phyloP scores from a whole-genome alignment of 2,888 invertebrate genomes.

The Drosophila phalerata region DNA sequence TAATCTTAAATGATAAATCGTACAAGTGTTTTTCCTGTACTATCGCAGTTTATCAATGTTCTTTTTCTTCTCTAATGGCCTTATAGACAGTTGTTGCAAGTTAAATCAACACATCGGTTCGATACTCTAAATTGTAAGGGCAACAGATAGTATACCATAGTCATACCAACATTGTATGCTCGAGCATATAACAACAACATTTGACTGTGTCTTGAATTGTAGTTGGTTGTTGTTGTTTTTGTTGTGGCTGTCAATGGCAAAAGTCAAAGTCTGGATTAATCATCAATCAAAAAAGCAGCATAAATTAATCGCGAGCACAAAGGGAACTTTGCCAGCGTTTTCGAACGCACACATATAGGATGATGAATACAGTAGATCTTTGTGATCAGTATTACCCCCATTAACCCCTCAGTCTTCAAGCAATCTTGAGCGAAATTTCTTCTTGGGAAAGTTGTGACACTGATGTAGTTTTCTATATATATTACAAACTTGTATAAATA shows the following conservation, averaged over 20 bases:
- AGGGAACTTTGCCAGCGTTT: slow-evolving; percentile 16
- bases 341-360: neutral
- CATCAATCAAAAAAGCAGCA: slow-evolving; percentile 75
- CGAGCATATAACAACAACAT: slow-evolving; percentile 20
- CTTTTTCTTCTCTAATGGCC: neutral
- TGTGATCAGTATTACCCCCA: slow-evolving; percentile 2
- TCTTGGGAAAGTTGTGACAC: slow-evolving; percentile 52
- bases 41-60: neutral
- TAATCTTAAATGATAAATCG: neutral
- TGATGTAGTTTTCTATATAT: slow-evolving; percentile 20
- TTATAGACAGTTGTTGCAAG: neutral
- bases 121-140: neutral
- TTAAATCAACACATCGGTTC: neutral
- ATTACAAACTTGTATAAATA: neutral
- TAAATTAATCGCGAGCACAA: slow-evolving; percentile 69
- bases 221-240: slow-evolving; percentile 8
- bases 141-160: neutral
- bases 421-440: slow-evolving; percentile 10
- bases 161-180: slow-evolving; percentile 7
- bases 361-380: slow-evolving; percentile 15
- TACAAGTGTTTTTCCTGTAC: neutral
- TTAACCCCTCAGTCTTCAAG: neutral
- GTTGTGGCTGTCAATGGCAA: slow-evolving; percentile 64
- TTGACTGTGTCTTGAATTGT: slow-evolving; percentile 17
- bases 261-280: slow-evolving; percentile 81